A percentile compares a stretch with the other conserved stretches of the same genome.
Conservation (phyloP, 2,113 vertebrate species). For the Bufo gargarizans region DNA sequence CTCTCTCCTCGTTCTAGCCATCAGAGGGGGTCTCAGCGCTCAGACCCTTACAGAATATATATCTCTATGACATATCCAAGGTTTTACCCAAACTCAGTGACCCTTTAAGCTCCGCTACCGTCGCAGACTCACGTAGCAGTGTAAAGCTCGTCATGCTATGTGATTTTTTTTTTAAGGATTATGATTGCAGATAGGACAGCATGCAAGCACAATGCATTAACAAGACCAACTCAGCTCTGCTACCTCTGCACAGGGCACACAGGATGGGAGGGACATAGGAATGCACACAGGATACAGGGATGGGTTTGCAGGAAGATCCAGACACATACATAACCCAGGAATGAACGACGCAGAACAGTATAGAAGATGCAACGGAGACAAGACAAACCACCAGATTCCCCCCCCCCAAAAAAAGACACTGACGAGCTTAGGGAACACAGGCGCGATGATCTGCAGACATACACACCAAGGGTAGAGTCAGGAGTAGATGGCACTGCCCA, state of each 20-base stretch:
- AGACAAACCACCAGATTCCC: background rate
- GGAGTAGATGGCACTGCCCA: constrained; percentile 1
- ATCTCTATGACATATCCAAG: no score
- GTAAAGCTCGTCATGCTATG: background rate
- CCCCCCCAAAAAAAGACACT: background rate
- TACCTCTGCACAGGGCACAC: background rate
- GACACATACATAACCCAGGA: background rate
- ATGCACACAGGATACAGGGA: constrained; percentile 32
- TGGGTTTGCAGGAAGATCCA: background rate
- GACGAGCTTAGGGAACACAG: background rate
- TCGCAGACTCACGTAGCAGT: background rate
- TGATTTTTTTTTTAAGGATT: no score
- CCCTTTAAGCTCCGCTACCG: no score
- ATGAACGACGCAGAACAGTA: background rate
- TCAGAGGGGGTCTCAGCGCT: no score
- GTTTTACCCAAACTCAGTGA: no score
- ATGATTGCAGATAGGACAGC: background rate
- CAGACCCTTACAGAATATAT: no score
- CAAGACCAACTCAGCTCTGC: background rate
- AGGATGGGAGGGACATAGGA: constrained; percentile 29
- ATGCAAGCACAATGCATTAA: no score
- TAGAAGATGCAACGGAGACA: background rate
- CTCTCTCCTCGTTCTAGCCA: no score
- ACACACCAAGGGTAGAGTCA: background rate
- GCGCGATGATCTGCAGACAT: background rate